Evolutionary conservation across 1,140 invertebrate species (phyloP).

Genomic region (Nephotettix cincticeps): DNA sequence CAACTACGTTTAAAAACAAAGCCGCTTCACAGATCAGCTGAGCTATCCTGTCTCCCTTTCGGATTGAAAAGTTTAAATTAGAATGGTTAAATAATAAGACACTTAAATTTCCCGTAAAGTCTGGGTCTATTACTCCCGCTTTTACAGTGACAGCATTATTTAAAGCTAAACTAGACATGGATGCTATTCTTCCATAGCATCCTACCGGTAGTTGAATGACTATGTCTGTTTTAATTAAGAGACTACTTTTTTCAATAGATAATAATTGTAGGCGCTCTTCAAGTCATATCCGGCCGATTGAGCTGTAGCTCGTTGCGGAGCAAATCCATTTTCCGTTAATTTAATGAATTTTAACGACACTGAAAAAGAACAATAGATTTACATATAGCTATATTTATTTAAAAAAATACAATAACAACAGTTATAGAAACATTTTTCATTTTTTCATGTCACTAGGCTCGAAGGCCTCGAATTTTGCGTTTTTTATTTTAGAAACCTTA

Average conservation of each 20-base stretch:
- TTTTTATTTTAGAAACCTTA: too few species aligned
- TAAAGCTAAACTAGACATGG: conserved; percentile 90
- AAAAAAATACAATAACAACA: too few species aligned
- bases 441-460: too few species aligned
- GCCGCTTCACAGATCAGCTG: conserved; percentile 96
- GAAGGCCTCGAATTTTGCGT: too few species aligned
- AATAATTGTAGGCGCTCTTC: not conserved
- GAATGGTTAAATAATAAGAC: conserved; percentile 94
- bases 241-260: not conserved
- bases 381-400: too few species aligned
- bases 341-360: not conserved
- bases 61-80: conserved; percentile 73
- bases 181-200: conserved; percentile 94
- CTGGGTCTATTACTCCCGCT: conserved; percentile 60
- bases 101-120: conserved; percentile 91
- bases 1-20: conserved; percentile 76
- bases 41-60: conserved; percentile 89
- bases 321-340: conserved; percentile 22
- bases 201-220: conserved; percentile 82
- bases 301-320: not conserved
- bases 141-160: conserved; percentile 98
- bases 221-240: conserved; percentile 87
- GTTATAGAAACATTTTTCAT: too few species aligned
- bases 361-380: too few species aligned
- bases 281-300: not conserved